Conservation (phyloP, 2,113 vertebrate genomes). For the Scortum barcoo region DNA sequence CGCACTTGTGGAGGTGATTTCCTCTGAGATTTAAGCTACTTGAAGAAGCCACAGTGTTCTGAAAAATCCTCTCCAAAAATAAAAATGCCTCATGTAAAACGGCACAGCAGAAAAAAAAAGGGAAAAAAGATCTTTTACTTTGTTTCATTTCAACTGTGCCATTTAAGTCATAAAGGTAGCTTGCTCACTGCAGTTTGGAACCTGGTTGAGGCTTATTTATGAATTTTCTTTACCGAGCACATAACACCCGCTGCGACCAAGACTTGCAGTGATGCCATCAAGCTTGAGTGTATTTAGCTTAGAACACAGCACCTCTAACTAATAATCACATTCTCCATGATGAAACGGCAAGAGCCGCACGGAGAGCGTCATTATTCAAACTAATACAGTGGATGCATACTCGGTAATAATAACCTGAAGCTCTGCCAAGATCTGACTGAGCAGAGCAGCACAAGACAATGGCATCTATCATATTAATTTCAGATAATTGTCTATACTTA, state of each 20-base stretch:
- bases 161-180: constrained; percentile 42
- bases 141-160: constrained; percentile 19
- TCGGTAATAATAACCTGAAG: constrained; percentile 54
- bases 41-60: constrained; percentile 36
- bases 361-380: constrained; percentile 61
- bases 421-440: constrained; percentile 61
- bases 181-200: constrained; percentile 53
- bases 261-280: constrained; percentile 21
- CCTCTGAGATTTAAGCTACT: constrained; percentile 47
- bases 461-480: constrained; percentile 71
- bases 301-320: constrained; percentile 57
- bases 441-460: constrained; percentile 48
- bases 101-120: background rate
- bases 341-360: constrained; percentile 48
- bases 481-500: constrained; percentile 74
- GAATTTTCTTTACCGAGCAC: constrained; percentile 52
- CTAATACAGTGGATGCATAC: constrained; percentile 54
- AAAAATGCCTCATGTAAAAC: constrained; percentile 23
- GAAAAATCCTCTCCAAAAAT: constrained; percentile 26
- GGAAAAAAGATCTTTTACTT: background rate
- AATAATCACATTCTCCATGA: constrained; percentile 67
- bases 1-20: constrained; percentile 43
- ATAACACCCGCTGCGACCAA: constrained; percentile 22
- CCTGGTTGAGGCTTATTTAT: constrained; percentile 54
- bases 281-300: constrained; percentile 53